Conservation (phyloP, 2,888 invertebrate species). For the Caenorhabditis virilis region DNA sequence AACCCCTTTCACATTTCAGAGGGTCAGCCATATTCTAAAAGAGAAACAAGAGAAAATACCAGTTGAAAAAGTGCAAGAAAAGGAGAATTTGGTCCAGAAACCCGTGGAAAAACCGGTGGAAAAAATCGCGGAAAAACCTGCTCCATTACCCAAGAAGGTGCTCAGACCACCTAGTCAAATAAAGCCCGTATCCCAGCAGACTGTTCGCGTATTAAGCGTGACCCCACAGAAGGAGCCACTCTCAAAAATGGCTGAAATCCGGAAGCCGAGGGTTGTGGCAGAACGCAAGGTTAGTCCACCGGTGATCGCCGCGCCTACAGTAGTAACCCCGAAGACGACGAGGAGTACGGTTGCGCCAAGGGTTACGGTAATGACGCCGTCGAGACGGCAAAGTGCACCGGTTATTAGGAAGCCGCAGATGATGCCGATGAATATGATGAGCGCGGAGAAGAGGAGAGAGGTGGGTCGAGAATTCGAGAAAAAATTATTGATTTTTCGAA, state of each 20-base stretch:
- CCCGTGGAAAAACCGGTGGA: not conserved
- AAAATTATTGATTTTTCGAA: not conserved
- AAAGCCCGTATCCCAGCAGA: not conserved
- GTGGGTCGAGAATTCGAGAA: too few species aligned
- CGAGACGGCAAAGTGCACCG: slow-evolving; percentile 25
- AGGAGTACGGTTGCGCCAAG: not conserved
- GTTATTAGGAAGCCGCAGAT: slow-evolving; percentile 19
- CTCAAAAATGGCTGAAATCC: slow-evolving; percentile 16
- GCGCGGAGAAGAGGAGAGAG: slow-evolving; percentile 27
- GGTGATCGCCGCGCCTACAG: not conserved
- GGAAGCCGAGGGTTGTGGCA: slow-evolving; percentile 8
- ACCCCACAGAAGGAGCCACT: slow-evolving; percentile 4
- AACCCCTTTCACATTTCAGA: slow-evolving; percentile 8
- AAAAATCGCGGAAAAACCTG: not conserved
- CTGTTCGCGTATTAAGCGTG: slow-evolving; percentile 21
- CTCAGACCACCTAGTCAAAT: not conserved
- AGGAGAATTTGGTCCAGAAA: slow-evolving; percentile 2
- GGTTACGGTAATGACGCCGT: not conserved
- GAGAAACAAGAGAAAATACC: slow-evolving; percentile 12
- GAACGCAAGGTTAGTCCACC: slow-evolving; percentile 7
- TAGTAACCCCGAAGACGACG: not conserved
- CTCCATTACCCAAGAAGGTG: slow-evolving; percentile 1
- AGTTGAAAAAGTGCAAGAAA: not conserved
- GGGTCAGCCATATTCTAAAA: slow-evolving; percentile 16
- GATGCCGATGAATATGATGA: slow-evolving; percentile 13